phyloP scores from a whole-genome alignment of 1,140 invertebrate genomes.

The Hyphantria cunea region DNA sequence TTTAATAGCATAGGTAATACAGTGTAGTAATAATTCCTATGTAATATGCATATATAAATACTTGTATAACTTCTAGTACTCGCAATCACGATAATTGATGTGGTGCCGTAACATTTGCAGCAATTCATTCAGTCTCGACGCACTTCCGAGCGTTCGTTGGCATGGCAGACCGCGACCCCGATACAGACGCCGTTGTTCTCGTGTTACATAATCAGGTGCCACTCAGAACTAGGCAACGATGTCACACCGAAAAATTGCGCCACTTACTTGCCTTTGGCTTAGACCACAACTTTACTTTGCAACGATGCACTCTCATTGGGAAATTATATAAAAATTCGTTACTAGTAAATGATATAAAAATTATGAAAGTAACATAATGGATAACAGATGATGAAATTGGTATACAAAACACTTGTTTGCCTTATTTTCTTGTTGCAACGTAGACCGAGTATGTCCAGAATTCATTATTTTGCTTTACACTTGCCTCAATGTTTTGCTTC shows the following conservation, averaged over 20 bases:
- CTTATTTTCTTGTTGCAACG: too few relatives aligned
- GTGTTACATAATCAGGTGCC: conserved; percentile 75
- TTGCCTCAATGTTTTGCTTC: too few relatives aligned
- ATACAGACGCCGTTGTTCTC: conserved; percentile 67
- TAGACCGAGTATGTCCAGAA: too few relatives aligned
- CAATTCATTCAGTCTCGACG: conserved; percentile 44
- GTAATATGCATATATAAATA: conserved; percentile 13
- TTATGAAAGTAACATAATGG: too few relatives aligned
- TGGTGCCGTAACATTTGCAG: conserved; percentile 39
- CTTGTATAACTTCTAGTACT: conserved; percentile 8
- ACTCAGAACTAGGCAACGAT: conserved; percentile 78
- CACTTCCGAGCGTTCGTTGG: conserved; percentile 70
- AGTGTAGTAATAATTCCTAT: not conserved
- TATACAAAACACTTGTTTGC: not conserved
- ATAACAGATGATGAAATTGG: too few relatives aligned
- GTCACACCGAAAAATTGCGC: conserved; percentile 78
- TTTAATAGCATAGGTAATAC: too few relatives aligned
- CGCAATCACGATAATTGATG: conserved; percentile 33
- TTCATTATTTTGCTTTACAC: too few relatives aligned
- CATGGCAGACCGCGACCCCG: conserved; percentile 66
- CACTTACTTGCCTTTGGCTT: conserved; percentile 50
- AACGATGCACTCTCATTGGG: conserved; percentile 29
- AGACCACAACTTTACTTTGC: conserved; percentile 34
- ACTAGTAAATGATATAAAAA: not conserved
- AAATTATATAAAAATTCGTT: conserved; percentile 9